These are phyloP conservation scores for Rhaphigaster nebulosa DNA, from an alignment of 2,888 invertebrate species.

Conservation along the genomic window DNA sequence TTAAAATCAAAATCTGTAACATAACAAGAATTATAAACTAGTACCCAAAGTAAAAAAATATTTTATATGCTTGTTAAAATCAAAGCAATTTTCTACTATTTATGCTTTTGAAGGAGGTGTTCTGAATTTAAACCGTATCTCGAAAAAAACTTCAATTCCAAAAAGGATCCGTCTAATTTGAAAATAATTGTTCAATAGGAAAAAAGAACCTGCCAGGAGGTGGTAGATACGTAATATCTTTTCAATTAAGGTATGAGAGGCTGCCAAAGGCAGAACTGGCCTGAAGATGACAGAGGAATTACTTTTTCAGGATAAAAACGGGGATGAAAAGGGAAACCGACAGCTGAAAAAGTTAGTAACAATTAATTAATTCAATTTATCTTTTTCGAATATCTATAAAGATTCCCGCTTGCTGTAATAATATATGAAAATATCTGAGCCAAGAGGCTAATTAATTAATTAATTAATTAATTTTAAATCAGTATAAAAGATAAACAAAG, in stretches of 20 bases:
- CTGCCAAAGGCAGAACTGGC: slow-evolving; percentile 27
- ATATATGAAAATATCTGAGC: not conserved
- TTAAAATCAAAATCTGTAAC: too few relatives aligned
- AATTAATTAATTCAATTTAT: slow-evolving; percentile 14
- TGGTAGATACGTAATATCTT: slow-evolving; percentile 23
- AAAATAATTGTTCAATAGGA: not conserved
- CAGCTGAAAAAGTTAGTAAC: not conserved
- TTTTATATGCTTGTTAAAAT: too few relatives aligned
- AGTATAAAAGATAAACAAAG: not conserved
- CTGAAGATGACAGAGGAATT: slow-evolving; percentile 42
- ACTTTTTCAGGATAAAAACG: slow-evolving; percentile 27
- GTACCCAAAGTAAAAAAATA: too few relatives aligned
- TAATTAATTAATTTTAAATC: not conserved
- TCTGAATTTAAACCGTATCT: too few relatives aligned
- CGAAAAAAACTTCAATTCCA: too few relatives aligned
- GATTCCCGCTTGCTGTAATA: not conserved
- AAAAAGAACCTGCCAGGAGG: not conserved
- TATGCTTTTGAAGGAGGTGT: too few relatives aligned
- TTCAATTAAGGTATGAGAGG: slow-evolving; percentile 14
- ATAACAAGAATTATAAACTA: too few relatives aligned
- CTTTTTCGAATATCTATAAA: not conserved
- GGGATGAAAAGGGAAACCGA: not conserved
- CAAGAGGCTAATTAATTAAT: too few relatives aligned
- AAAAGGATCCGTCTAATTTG: not conserved
- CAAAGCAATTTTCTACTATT: too few relatives aligned